Conservation (phyloP, 23 tunicate species). For the Aplidium turbinatum region DNA sequence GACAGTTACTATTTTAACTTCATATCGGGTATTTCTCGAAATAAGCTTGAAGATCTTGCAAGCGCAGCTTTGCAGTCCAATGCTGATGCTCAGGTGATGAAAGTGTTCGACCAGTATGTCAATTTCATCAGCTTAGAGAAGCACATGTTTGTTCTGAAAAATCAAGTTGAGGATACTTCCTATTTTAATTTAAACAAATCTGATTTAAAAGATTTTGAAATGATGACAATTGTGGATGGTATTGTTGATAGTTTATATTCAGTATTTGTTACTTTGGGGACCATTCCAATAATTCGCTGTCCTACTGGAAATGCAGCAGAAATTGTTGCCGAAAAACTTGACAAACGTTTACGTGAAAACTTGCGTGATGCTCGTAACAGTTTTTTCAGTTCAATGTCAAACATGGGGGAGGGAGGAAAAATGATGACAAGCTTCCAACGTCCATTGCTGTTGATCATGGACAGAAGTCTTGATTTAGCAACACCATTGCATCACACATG, state of each 20-base stretch:
- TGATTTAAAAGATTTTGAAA: conserved; percentile 82
- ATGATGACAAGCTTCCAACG: conserved; percentile 72
- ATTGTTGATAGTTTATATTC: conserved; percentile 90
- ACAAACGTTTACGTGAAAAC: conserved; percentile 82
- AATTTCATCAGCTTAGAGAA: conserved; percentile 91
- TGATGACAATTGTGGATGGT: conserved; percentile 61
- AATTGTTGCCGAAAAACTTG: conserved; percentile 90
- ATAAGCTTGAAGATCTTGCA: conserved; percentile 94
- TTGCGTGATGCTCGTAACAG: conserved; percentile 90
- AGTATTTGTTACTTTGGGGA: conserved; percentile 89
- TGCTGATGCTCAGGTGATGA: conserved; percentile 68
- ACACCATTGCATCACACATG: conserved; percentile 97
- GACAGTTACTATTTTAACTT: conserved; percentile 92
- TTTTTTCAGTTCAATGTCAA: conserved; percentile 71
- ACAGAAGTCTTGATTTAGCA: conserved; percentile 87
- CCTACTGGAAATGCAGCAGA: conserved; percentile 96
- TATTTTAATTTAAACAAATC: conserved; percentile 85
- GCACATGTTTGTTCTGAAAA: conserved; percentile 77
- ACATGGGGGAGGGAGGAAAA: conserved; percentile 56
- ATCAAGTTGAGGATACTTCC: conserved; percentile 43
- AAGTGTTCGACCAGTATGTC: conserved; percentile 86
- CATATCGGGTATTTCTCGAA: conserved; percentile 90
- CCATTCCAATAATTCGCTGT: conserved; percentile 88
- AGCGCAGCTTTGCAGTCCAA: conserved; percentile 80
- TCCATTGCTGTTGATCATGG: conserved; percentile 77